Percentiles rank a stretch among this genome's conserved stretches.
Conservation (phyloP, 1,140 invertebrate genomes). For the Papilio polytes region DNA sequence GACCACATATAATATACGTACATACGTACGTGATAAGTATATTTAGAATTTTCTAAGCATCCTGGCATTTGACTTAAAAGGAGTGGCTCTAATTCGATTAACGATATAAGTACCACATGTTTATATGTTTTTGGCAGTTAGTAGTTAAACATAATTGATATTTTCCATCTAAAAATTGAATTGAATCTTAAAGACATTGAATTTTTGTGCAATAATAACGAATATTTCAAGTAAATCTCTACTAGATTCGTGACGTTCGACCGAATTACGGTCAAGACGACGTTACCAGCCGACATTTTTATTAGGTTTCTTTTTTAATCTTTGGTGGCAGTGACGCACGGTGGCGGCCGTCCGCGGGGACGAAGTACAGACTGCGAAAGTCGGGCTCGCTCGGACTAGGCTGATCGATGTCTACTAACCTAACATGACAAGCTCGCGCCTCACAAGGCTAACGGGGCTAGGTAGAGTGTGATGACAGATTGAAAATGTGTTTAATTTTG, state of each 20-base stretch:
- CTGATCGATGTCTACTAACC: constrained; percentile 81
- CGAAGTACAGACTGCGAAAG: constrained; percentile 50
- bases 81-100: not conserved
- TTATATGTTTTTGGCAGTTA: not conserved
- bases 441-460: constrained; percentile 76
- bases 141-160: not conserved
- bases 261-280: constrained; percentile 68
- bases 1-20: not conserved
- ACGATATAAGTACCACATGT: not conserved
- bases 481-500: constrained; percentile 61
- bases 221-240: constrained; percentile 47
- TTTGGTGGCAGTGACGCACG: constrained; percentile 74
- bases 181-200: not conserved
- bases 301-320: constrained; percentile 63
- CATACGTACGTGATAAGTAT: not conserved
- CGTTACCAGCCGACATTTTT: constrained; percentile 55
- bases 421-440: constrained; percentile 77
- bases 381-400: constrained; percentile 61
- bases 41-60: not conserved
- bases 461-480: constrained; percentile 75
- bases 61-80: not conserved
- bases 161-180: not conserved
- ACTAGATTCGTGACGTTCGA: constrained; percentile 50
- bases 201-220: not conserved
- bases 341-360: constrained; percentile 64